A percentile compares a stretch with the other conserved stretches of the same genome.
These are phyloP conservation scores for Lucilia sericata DNA, from an alignment of 1,140 invertebrate genomes.

Conservation along the genomic window DNA sequence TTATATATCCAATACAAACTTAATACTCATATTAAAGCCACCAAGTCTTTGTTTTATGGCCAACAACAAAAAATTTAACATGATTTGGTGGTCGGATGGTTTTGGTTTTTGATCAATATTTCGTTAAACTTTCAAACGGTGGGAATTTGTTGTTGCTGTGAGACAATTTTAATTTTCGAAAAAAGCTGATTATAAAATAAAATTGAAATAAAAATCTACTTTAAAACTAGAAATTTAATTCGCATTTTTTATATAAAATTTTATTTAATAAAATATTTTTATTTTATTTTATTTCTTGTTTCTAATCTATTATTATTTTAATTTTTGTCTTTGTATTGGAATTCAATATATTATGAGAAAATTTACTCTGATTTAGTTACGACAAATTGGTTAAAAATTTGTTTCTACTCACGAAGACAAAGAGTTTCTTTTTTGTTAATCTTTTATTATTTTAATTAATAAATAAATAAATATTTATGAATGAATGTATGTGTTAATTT, in stretches of 20 bases:
- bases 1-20: too few relatives aligned
- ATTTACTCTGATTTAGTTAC: slow-evolving; percentile 16
- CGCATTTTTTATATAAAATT: neutral
- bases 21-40: neutral
- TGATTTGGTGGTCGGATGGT: neutral
- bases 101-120: neutral
- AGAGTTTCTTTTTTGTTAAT: slow-evolving; percentile 1
- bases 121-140: slow-evolving; percentile 3
- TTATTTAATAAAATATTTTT: neutral
- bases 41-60: neutral
- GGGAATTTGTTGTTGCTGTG: slow-evolving; percentile 3
- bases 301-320: neutral
- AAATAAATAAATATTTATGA: too few relatives aligned
- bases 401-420: neutral
- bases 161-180: neutral
- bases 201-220: neutral
- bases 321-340: neutral
- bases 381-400: neutral
- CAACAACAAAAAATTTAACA: neutral
- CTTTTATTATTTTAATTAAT: too few relatives aligned
- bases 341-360: neutral
- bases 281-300: neutral
- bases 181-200: neutral
- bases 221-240: slow-evolving; percentile 15
- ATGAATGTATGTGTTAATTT: too few relatives aligned